Percentiles rank a stretch among this genome's conserved stretches.
These are phyloP conservation scores for Coboldia fuscipes DNA, from an alignment of 1,140 invertebrate species.

Conservation along the genomic window DNA sequence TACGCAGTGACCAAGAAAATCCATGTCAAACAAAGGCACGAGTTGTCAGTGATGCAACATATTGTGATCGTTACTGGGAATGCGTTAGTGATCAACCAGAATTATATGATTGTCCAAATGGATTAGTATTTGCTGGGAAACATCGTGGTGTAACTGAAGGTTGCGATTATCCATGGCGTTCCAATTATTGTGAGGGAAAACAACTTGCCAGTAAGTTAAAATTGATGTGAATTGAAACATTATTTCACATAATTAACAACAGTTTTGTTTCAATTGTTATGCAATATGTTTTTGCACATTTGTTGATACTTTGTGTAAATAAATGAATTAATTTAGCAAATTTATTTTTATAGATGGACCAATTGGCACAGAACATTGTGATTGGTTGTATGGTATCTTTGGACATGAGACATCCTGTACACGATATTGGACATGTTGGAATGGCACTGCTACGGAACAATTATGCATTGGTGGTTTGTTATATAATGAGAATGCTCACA, in stretches of 20 bases:
- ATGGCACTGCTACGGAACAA: conserved; percentile 77
- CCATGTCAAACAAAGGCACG: conserved; percentile 54
- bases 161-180: conserved; percentile 74
- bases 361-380: conserved; percentile 66
- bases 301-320: background rate
- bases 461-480: conserved; percentile 79
- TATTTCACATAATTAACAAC: conserved; percentile 1
- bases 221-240: background rate
- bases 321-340: background rate
- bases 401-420: conserved; percentile 84
- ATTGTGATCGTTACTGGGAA: conserved; percentile 77
- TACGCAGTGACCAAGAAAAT: conserved; percentile 33
- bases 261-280: background rate
- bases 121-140: conserved; percentile 71
- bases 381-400: conserved; percentile 84
- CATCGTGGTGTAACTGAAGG: conserved; percentile 67
- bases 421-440: conserved; percentile 87
- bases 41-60: conserved; percentile 50
- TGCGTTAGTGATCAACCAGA: conserved; percentile 51
- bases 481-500: conserved; percentile 75
- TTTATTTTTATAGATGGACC: conserved; percentile 41
- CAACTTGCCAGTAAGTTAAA: conserved; percentile 40
- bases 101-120: conserved; percentile 75
- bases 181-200: conserved; percentile 63
- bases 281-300: background rate